Percentiles rank a stretch among this genome's conserved stretches.
phyloP scores from a whole-genome alignment of 2,113 vertebrate species.

The Triplophysa tibetana region DNA sequence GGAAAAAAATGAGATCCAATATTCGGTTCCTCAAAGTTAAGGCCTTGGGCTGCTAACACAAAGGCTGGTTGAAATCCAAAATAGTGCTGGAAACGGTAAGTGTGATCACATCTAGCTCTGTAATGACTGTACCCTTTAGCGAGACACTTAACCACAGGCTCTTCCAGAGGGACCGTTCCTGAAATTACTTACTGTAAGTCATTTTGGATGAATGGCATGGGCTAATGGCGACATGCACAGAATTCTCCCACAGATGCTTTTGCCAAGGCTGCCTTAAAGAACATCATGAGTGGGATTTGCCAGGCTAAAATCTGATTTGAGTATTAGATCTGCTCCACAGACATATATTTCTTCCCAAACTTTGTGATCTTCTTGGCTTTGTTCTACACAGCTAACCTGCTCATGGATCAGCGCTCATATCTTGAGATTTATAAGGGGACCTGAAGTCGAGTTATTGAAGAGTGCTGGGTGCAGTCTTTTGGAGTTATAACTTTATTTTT shows the following conservation, averaged over 20 bases:
- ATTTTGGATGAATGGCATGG: not conserved
- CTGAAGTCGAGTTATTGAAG: not conserved
- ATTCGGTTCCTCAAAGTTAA: not conserved
- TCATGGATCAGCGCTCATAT: slow-evolving; percentile 3
- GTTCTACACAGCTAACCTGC: slow-evolving; percentile 1
- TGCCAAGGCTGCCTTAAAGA: slow-evolving; percentile 3
- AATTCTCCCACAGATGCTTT: slow-evolving; percentile 2
- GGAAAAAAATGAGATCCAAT: not conserved
- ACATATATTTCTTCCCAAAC: slow-evolving; percentile 10
- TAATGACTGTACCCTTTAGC: slow-evolving; percentile 28
- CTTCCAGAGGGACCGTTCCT: slow-evolving; percentile 13
- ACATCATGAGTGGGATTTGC: slow-evolving; percentile 7
- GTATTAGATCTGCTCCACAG: slow-evolving; percentile 4
- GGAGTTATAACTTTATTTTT: not conserved
- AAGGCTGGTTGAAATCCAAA: slow-evolving; percentile 3
- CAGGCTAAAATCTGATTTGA: not conserved
- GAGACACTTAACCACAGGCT: slow-evolving; percentile 23
- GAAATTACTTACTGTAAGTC: slow-evolving; percentile 23
- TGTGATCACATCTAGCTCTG: slow-evolving; percentile 26
- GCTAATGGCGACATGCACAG: not conserved
- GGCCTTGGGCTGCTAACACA: slow-evolving; percentile 9
- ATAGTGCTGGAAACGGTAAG: slow-evolving; percentile 1
- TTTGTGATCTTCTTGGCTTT: slow-evolving; percentile 22
- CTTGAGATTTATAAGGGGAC: not conserved
- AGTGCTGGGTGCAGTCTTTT: not conserved